Base-by-base conservation (phyloP, 2,113 vertebrate species). In the Tylochromis polylepis region DNA sequence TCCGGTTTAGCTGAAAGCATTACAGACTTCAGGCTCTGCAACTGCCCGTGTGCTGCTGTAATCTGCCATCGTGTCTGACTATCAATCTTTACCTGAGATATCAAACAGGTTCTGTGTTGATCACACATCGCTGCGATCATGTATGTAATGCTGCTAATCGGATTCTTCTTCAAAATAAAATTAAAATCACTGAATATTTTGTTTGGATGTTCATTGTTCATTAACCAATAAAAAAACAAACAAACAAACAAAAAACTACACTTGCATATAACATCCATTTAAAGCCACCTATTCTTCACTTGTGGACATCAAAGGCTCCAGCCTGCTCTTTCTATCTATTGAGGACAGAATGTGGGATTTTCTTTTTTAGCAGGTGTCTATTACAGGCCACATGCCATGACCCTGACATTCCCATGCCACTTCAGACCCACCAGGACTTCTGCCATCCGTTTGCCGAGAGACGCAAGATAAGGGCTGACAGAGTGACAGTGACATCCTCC, bases 401-500 rank as follows among this genome's bases (percentile, higher is more conserved):
- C 86, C 92, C 86, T 22, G 67, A 91, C 89, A 92, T 93, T 92
- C 94, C 81, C 7, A 5, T 59, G 57, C 58, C 72, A 81, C 88
- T 88, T 87, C 86, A 85, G 67, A 62, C 79, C 5, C 10, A 53
- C 43, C 53, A 8, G 31, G 79, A 72, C 59, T 36, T 85, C 77
- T 18, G 85, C 60, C 72, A 65, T 20, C 16, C 62, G 5, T 36
- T 59, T n/a, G 49, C 81, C 20, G 11, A 27, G 53, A 51, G 82
- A 34, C 1, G 11, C 11, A 2, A 85, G 89, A 91, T 89, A 89
- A 86, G 60, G 82, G 20, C 16, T 60, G 84, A 90, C 75, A 87
- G 85, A 85, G 91, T 82, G 90, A 92, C 88, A n/a, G 83, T 81
- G 92, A 94, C 92, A 87, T 24, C 77, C 87, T 79, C 85, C 90